Base-by-base conservation (phyloP, 2,113 vertebrate species). In the Stomatorhinus ivindoensis region DNA sequence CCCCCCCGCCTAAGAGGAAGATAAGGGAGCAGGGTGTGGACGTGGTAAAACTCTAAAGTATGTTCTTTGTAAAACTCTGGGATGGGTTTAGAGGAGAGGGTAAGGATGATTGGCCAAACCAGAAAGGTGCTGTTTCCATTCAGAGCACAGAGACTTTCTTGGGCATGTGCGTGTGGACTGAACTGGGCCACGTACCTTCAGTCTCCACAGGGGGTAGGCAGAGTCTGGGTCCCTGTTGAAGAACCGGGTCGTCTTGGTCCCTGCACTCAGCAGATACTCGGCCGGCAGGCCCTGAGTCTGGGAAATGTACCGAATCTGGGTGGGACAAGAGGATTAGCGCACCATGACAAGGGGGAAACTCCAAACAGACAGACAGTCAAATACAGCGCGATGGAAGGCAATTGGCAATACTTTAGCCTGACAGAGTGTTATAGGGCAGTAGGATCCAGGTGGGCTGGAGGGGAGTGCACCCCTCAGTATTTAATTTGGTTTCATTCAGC, bases 181-280 rank as follows among this genome's bases (percentile, higher is more conserved):
- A 69, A 69, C 27, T 69, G 61, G 3, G 61, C 61, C 31, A 4
- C 73, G 24, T 96, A 99, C 98, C 98, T 99, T 99, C 53, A 99
- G 95, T 93, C 98, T 98, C 98, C 98, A 99, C 90, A 99, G 95
- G 87, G 98, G 98, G 92, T 99, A 99, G 0, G 98, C 97, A 39
- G 98, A 99, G 92, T 99, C 98, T 0, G 97, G 96, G 93, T 99
- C 98, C 95, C 98, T 97, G 95, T 99, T 99, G 96, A 99, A 99
- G 96, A 99, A 99, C 94, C 98, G 96, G 1, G 98, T 98, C 83
- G 98, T 99, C 96, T 99, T 99, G 48, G 98, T 99, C 91, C 98
- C 98, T 47, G 98, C 97, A 76, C 98, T 99, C 95, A 99, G 95
- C 93, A 99, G 96, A 95, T 99, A 99, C 94, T 99, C 98, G 83